Percentiles rank a stretch among this genome's conserved stretches.
These are phyloP conservation scores for Allophyes oxyacanthae DNA, from an alignment of 2,888 invertebrate species.

Conservation along the genomic window DNA sequence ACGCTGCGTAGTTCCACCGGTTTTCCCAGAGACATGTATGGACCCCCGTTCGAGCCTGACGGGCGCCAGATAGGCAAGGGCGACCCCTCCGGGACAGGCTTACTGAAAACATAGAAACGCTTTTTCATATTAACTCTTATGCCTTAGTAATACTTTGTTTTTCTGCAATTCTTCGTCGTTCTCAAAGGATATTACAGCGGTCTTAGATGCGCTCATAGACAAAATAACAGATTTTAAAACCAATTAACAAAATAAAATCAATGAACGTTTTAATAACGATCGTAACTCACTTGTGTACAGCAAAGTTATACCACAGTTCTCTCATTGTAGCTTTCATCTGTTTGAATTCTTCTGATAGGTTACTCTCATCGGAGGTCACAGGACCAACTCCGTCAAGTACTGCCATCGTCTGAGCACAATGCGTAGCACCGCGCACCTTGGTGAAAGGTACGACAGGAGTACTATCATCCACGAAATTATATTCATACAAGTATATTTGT, in stretches of 20 bases:
- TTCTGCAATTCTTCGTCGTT: too few species aligned
- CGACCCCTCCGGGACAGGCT: conserved; percentile 61
- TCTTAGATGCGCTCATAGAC: too few species aligned
- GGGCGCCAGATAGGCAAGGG: conserved; percentile 62
- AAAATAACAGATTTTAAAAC: too few species aligned
- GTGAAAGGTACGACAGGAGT: conserved; percentile 57
- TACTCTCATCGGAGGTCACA: conserved; percentile 22
- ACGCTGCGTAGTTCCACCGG: conserved; percentile 52
- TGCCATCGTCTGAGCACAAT: conserved; percentile 60
- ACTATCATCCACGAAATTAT: conserved; percentile 62
- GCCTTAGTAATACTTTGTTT: too few species aligned
- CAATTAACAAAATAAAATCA: too few species aligned
- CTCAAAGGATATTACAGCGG: too few species aligned
- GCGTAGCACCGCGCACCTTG: conserved; percentile 60
- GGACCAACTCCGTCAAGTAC: conserved; percentile 40
- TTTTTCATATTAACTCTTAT: too few species aligned
- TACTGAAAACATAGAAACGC: conserved; percentile 49
- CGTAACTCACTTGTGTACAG: conserved; percentile 58
- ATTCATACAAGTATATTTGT: conserved; percentile 68
- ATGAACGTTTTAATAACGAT: too few species aligned
- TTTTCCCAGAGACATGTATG: conserved; percentile 63
- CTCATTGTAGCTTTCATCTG: conserved; percentile 51
- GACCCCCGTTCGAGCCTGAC: conserved; percentile 50
- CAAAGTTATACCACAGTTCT: conserved; percentile 59
- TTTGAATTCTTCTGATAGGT: conserved; percentile 44